Evolutionary conservation across 2,113 vertebrate genomes (phyloP), one percentile per base, ranked within the genome.

Genomic region (Cranoglanis bouderius): DNA sequence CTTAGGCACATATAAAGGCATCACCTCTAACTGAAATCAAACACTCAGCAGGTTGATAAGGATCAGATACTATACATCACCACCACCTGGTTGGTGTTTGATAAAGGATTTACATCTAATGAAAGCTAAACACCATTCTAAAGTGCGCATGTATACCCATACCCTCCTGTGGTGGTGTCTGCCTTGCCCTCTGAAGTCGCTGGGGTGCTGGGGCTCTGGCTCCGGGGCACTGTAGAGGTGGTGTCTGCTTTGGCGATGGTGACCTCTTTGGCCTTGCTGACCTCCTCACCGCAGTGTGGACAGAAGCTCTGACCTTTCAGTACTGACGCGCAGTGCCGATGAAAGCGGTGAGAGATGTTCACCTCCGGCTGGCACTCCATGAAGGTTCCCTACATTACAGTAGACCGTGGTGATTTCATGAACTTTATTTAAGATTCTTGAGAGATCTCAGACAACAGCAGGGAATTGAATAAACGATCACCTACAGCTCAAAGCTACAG

Each of bases 301-400:
- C 98, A 99, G 94, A 98, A 99, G 94, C 97, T 98, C 92, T 95
- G 95, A 81, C 97, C 96, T 63, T 97, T 98, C 88, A 98, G 95
- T 85, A 97, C 94, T 6, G 98, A 99, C 91, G 98, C 97, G 90
- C 98, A 99, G 61, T 91, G 95, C 57, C 94, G 95, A 93, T 99
- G 98, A 94, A 99, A 99, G 13, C 98, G 97, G 91, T 99, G 98
- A 4, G 98, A 98, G 94, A 99, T 96, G 94, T 94, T 97, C 93
- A 97, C 94, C 90, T 99, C 98, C 0, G 98, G 98, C 92, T 99
- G 98, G 94, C 98, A 99, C 92, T 99, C 98, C 98, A 99, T 97
- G 94, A 99, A 99, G 75, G 97, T 98, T 32, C 98, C 98, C 98
- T 99, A 84, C 19, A 88, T 70, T 21, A 40, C 32, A 12, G 29